Base-by-base conservation (phyloP, 1,140 invertebrate species). In the Leptinotarsa lineolata region DNA sequence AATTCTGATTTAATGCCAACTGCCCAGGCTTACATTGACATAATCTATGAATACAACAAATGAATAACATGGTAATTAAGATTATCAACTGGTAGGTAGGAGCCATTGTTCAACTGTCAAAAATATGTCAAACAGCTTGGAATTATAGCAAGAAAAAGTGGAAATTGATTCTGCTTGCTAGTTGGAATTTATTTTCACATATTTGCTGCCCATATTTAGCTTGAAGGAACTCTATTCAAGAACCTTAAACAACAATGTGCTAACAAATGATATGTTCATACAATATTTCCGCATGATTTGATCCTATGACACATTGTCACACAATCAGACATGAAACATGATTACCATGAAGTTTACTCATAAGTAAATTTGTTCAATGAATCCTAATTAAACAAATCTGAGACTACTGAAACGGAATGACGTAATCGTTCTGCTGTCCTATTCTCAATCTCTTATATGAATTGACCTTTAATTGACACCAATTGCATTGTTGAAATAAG, bases 261-360 rank as follows among this genome's bases (percentile, higher is more conserved):
- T 11, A 18, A 54, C 15, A 58, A 6, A 4, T 54, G 44, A 67
- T 54, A 48, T 58, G 13, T 54, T 20, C 48, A 58, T 2, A 44
- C 6, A 45, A n/a, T 45, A 68, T 68, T n/a, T 21, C 8, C 12
- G 21, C 11, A 39, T 20, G 20, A 44, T 67, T 45, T 18, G 30
- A 44, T 21, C 20, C 12, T 13, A 44, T 18, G 65, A 4, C n/a
- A 44, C 22, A 39, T 39, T 6, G 18, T 44, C 24, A 39, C 30
- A 44, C 16, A 12, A 44, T 67, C 13, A 44, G 20, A 39, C 24
- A 67, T 64, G 45, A 61, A 16, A 58, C 45, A 73, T 59, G 68
- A 63, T 74, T 46, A 76, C 30, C 20, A 6, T 58, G 64, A 67
- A 30, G 64, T 65, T 15, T 71, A 71, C 30, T 71, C 39, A 68